These are phyloP conservation scores for Pogonomyrmex californicus DNA, from an alignment of 1,140 invertebrate genomes.

Conservation along the genomic window DNA sequence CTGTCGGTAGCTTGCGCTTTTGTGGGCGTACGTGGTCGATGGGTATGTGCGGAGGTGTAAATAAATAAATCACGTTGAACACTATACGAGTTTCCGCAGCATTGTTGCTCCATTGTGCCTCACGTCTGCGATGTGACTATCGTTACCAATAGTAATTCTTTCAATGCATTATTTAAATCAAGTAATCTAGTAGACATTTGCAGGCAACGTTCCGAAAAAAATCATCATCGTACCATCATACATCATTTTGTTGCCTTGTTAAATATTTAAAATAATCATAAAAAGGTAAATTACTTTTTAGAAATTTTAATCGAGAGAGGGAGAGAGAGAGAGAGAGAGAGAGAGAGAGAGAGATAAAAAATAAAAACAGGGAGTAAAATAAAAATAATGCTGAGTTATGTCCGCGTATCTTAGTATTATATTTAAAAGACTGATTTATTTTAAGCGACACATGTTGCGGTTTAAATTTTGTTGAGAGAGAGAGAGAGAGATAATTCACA, in stretches of 20 bases:
- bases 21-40: slow-evolving; percentile 44
- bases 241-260: not conserved
- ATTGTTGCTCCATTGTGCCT: slow-evolving; percentile 51
- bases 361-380: not conserved
- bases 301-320: no score
- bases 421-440: not conserved
- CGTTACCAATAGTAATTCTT: slow-evolving; percentile 60
- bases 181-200: slow-evolving; percentile 17
- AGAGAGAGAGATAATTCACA: slow-evolving; percentile 7
- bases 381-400: not conserved
- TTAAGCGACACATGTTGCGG: not conserved
- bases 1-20: slow-evolving; percentile 43
- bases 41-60: slow-evolving; percentile 48
- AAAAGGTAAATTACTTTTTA: no score
- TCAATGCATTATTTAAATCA: slow-evolving; percentile 33
- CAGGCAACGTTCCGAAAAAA: not conserved
- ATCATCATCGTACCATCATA: not conserved
- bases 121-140: slow-evolving; percentile 38
- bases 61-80: slow-evolving; percentile 63
- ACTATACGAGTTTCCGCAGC: slow-evolving; percentile 57
- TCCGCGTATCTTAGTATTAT: not conserved
- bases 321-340: not conserved
- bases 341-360: not conserved
- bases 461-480: slow-evolving; percentile 11
- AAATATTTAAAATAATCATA: slow-evolving; percentile 10